Percentiles rank a stretch among this genome's conserved stretches.
Conservation (phyloP, 1,140 invertebrate genomes). For the Drosophila littoralis region DNA sequence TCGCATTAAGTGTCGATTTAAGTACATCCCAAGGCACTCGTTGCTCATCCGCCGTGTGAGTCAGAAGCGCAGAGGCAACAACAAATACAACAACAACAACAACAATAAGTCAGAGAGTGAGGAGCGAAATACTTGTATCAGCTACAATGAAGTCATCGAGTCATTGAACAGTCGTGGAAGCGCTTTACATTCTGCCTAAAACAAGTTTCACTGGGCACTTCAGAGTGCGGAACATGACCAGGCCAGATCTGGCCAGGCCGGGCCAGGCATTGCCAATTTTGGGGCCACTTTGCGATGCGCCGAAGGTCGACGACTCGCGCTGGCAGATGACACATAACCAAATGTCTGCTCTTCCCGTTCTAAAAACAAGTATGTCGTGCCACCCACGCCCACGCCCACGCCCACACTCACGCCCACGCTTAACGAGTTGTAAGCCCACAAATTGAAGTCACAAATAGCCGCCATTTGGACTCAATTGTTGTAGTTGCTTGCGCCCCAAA, state of each 20-base stretch:
- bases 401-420: not conserved
- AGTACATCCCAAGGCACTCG: constrained; percentile 1
- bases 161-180: constrained; percentile 23
- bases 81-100: not conserved
- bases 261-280: constrained; percentile 17
- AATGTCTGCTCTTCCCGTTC: constrained; percentile 12
- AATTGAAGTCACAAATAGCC: constrained; percentile 3
- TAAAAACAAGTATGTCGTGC: not conserved
- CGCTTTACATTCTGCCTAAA: constrained; percentile 25
- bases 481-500: constrained; percentile 12
- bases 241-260: constrained; percentile 1
- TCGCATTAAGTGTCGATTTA: constrained; percentile 2
- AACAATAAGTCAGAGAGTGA: not conserved
- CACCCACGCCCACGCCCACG: constrained; percentile 7
- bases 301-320: constrained; percentile 37
- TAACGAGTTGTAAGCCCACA: not conserved
- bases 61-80: constrained; percentile 17
- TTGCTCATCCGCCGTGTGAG: constrained; percentile 44
- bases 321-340: constrained; percentile 25
- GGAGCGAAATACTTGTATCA: not conserved
- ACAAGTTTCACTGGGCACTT: constrained; percentile 23
- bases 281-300: not conserved
- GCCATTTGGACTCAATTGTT: not conserved
- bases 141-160: constrained; percentile 31
- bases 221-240: constrained; percentile 4